These are phyloP conservation scores for Nilaparvata lugens DNA, from an alignment of 1,140 invertebrate species.

Conservation along the genomic window DNA sequence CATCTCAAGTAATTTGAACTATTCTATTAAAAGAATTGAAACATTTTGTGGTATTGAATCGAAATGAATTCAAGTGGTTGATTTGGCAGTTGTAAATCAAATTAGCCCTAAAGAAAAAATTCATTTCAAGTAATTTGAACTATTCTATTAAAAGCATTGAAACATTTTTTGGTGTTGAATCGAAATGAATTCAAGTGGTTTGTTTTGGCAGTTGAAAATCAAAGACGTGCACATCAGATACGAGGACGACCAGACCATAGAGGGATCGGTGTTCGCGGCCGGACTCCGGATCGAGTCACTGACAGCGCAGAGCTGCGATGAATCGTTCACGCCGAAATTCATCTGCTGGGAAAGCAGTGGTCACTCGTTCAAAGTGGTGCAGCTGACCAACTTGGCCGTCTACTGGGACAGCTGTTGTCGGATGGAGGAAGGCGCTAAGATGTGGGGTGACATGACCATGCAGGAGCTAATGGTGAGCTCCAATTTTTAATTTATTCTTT, in stretches of 20 bases:
- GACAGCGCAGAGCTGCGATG: slow-evolving; percentile 84
- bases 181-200: slow-evolving; percentile 3
- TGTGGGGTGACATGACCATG: slow-evolving; percentile 57
- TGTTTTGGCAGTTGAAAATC: slow-evolving; percentile 65
- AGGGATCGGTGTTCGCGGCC: slow-evolving; percentile 62
- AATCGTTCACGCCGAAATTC: slow-evolving; percentile 71
- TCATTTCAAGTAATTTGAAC: no score
- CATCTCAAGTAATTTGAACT: no score
- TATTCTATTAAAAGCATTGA: no score
- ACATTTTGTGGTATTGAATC: no score
- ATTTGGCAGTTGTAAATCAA: no score
- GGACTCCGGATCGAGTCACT: slow-evolving; percentile 79
- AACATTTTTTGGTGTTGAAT: no score
- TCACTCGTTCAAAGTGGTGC: slow-evolving; percentile 77
- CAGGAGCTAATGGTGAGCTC: slow-evolving; percentile 52
- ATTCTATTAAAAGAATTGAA: no score
- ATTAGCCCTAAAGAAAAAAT: no score
- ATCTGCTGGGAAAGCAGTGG: slow-evolving; percentile 51
- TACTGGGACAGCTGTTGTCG: slow-evolving; percentile 68
- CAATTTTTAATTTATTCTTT: no score
- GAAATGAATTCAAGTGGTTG: no score
- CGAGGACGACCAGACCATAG: slow-evolving; percentile 68
- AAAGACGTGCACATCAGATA: slow-evolving; percentile 93
- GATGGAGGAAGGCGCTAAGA: slow-evolving; percentile 45
- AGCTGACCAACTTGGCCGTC: slow-evolving; percentile 76